phyloP scores from a whole-genome alignment of 2,888 invertebrate genomes.

The Odontocerum albicorne region DNA sequence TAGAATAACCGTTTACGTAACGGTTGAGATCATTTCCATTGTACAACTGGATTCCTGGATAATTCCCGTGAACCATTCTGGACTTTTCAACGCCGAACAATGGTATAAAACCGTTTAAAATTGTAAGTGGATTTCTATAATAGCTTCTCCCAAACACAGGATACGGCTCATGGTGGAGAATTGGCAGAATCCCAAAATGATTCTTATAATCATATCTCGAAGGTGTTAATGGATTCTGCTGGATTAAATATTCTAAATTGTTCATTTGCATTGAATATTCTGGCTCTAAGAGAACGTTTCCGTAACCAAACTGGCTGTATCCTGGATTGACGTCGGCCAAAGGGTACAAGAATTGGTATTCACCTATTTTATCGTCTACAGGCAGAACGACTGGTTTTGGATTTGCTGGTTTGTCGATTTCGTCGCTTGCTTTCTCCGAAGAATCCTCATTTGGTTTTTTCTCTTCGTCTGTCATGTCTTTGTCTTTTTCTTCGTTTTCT shows the following conservation, averaged over 20 bases:
- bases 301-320: not conserved
- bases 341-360: constrained; percentile 4
- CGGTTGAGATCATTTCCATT: not conserved
- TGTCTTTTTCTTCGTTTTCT: not conserved
- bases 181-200: constrained; percentile 10
- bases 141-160: constrained; percentile 6
- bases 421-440: not conserved
- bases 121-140: not conserved
- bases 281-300: not conserved
- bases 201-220: not conserved
- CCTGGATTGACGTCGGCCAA: constrained; percentile 4
- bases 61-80: not conserved
- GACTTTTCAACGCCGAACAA: constrained; percentile 10
- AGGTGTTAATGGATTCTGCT: not conserved
- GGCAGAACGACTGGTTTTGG: not conserved
- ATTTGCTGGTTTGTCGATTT: not conserved
- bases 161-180: constrained; percentile 5
- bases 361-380: not conserved
- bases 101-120: constrained; percentile 12
- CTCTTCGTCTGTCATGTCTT: not conserved
- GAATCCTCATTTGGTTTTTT: not conserved
- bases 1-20: constrained; percentile 2
- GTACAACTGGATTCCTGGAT: not conserved
- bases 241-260: not conserved
- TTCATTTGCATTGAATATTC: not conserved